These are phyloP conservation scores for Nerophis ophidion DNA, from an alignment of 2,113 vertebrate genomes.

Conservation along the genomic window DNA sequence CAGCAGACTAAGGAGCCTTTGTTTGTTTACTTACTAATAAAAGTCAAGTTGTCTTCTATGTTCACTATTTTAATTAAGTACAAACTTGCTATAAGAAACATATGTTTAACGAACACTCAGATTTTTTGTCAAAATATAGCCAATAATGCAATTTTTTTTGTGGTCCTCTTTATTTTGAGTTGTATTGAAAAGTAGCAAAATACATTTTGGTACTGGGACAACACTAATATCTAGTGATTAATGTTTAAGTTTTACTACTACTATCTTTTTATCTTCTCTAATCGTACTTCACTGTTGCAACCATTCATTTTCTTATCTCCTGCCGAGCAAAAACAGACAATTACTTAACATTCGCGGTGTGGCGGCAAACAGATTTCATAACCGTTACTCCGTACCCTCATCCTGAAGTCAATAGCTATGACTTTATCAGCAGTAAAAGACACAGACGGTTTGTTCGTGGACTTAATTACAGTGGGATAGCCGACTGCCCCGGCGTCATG, in stretches of 20 bases:
- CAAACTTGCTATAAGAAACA: no score
- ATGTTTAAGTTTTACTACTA: conserved; percentile 28
- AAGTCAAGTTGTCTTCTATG: no score
- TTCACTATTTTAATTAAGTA: no score
- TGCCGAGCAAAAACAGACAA: conserved; percentile 50
- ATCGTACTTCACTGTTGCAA: conserved; percentile 46
- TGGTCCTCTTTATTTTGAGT: no score
- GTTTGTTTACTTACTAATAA: no score
- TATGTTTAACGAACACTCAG: no score
- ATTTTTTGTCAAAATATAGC: no score
- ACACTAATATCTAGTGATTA: conserved; percentile 4
- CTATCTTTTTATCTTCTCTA: conserved; percentile 32
- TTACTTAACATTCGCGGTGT: conserved; percentile 49
- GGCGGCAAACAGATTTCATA: conserved; percentile 53
- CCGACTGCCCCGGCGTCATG: conserved; percentile 35
- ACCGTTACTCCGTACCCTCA: conserved; percentile 39
- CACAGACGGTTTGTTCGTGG: conserved; percentile 58
- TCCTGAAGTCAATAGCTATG: conserved; percentile 63
- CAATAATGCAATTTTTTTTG: no score
- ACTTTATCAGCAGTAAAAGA: conserved; percentile 67
- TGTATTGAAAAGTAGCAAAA: no score
- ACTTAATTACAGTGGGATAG: conserved; percentile 63
- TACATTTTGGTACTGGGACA: no score
- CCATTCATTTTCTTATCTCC: conserved; percentile 48
- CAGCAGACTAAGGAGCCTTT: no score